These are phyloP conservation scores for Stenopsyche tienmushanensis DNA, from an alignment of 1,140 invertebrate species.

Conservation along the genomic window DNA sequence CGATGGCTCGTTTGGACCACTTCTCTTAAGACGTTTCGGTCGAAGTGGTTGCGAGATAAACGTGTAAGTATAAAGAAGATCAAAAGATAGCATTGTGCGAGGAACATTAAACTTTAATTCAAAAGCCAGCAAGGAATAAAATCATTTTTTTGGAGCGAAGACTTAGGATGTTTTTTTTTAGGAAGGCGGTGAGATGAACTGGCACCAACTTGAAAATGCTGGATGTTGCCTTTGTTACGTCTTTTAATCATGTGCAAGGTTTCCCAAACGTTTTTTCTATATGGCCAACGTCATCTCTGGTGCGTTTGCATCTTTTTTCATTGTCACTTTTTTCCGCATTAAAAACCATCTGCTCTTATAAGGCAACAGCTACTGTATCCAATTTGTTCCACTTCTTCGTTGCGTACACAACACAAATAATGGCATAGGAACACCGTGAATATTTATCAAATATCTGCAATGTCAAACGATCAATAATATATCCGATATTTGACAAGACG, in stretches of 20 bases:
- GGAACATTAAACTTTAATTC: background rate
- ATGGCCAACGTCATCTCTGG: no score
- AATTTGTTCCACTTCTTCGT: no score
- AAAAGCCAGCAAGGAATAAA: background rate
- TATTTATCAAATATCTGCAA: no score
- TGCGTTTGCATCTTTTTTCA: no score
- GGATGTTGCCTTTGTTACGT: slow-evolving; percentile 7
- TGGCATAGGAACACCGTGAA: no score
- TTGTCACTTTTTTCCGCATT: no score
- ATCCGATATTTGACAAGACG: no score
- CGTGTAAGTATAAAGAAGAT: background rate
- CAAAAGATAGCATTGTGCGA: background rate
- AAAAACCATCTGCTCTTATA: no score
- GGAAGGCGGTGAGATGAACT: background rate
- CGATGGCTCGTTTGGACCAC: background rate
- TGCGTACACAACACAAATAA: no score
- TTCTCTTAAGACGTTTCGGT: background rate
- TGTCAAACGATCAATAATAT: no score
- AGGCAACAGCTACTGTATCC: no score
- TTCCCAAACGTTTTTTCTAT: background rate
- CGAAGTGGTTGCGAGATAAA: background rate
- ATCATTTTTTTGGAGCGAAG: background rate
- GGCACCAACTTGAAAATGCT: background rate
- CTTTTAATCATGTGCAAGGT: background rate
- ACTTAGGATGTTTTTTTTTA: background rate